Evolutionary conservation across 2,888 invertebrate genomes (phyloP).

Genomic region (Pinctada fucata): DNA sequence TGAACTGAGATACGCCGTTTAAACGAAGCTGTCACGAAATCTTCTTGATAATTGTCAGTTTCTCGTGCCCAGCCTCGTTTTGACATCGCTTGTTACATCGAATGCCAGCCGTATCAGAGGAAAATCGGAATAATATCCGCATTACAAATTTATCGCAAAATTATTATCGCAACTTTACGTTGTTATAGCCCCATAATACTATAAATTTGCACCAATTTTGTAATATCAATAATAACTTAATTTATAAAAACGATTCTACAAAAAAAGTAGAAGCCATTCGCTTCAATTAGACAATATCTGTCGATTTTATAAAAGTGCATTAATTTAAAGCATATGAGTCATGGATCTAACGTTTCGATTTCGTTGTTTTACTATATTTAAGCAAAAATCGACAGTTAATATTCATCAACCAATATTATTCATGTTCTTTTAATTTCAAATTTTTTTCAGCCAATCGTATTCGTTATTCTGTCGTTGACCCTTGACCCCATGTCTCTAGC

Average conservation of each 20-base stretch:
- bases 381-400: too few species aligned
- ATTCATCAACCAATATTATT: too few species aligned
- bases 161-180: not conserved
- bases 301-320: too few species aligned
- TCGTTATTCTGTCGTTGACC: constrained; percentile 32
- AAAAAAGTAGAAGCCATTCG: too few species aligned
- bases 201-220: not conserved
- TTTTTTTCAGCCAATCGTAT: constrained; percentile 4
- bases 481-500: constrained; percentile 43
- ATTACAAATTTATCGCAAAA: constrained; percentile 1
- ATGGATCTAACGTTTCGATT: too few species aligned
- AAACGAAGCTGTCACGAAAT: not conserved
- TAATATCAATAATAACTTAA: not conserved
- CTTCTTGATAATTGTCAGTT: not conserved
- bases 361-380: too few species aligned
- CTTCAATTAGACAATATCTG: too few species aligned
- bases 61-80: not conserved
- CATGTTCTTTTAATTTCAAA: not conserved
- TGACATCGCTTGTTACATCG: not conserved
- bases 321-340: too few species aligned
- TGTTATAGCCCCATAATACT: not conserved
- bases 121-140: not conserved
- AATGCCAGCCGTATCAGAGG: not conserved
- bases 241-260: too few species aligned
- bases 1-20: not conserved